Conservation (phyloP, 2,888 invertebrate species). For the Coenonympha glycerion region DNA sequence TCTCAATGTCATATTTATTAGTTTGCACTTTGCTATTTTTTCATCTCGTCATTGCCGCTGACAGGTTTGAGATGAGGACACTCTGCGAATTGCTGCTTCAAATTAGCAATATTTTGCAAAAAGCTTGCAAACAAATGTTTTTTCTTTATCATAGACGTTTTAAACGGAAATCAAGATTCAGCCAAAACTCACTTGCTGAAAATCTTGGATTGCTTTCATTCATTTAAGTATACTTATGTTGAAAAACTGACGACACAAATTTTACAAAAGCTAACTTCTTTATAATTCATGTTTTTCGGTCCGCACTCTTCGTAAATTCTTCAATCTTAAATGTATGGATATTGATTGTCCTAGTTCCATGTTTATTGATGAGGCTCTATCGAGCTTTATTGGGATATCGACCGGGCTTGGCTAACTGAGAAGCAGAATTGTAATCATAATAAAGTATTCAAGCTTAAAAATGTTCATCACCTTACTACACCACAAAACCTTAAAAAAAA, state of each 20-base stretch:
- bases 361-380: not conserved
- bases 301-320: too few relatives aligned
- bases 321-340: too few relatives aligned
- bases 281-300: too few relatives aligned
- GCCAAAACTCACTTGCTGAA: too few relatives aligned
- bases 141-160: not conserved
- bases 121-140: conserved; percentile 6
- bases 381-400: not conserved
- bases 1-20: conserved; percentile 22
- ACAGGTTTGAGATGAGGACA: not conserved
- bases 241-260: too few relatives aligned
- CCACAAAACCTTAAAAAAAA: too few relatives aligned
- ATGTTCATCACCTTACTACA: too few relatives aligned
- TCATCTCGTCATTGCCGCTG: conserved; percentile 3
- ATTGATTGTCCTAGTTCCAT: not conserved
- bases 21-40: conserved; percentile 2
- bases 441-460: too few relatives aligned
- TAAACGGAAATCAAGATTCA: too few relatives aligned
- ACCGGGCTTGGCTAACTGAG: not conserved
- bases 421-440: not conserved
- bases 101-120: conserved; percentile 12
- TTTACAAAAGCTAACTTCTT: too few relatives aligned
- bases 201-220: too few relatives aligned
- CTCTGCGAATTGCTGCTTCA: conserved; percentile 11
- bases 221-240: too few relatives aligned